Base-by-base conservation (phyloP, 2,797 vertebrate species). In the Siniperca obscura region DNA sequence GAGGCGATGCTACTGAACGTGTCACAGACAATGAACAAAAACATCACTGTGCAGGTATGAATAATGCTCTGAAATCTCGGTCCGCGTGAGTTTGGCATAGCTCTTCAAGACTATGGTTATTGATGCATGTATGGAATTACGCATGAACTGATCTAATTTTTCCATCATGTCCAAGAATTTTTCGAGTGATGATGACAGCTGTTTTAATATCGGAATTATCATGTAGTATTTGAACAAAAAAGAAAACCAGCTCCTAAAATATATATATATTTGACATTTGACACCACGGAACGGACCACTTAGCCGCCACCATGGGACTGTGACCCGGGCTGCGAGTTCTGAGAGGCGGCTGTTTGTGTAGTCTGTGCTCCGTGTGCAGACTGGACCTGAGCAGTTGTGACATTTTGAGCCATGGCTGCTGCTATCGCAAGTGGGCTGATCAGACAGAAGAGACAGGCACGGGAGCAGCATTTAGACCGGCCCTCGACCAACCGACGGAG, bases 391-490 rank as follows among this genome's bases (percentile, higher is more conserved):
- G 88, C 93, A 87, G 93, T 84, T 89, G 90, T 94, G 92, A 91
- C 91, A 91, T 93, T 91, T 90, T 87, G 87, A 95, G 96, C 95
- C 96, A 99, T 99, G 98, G 98, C 98, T 87, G 98, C 98, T 90
- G 98, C 98, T 78, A 99, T 99, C 82, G 98, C 98, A 70, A 99
- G 98, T 92, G 98, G 98, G 91, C 96, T 99, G 96, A 99, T 99
- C 97, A 96, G 98, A 68, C 98, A 99, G 96, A 99, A 99, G 95
- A 97, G 98, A 67, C 98, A 99, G 94, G 98, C 98, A 82, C 96
- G 98, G 92, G 98, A 99, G 94, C 98, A 99, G 93, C 98, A 99
- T 90, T 94, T 97, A 92, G 98, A 99, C 95, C 96, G 98, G 93
- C 98, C 98, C 82, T 94, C 96, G 50, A 97, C 97, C 90, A 96